Base-by-base conservation (phyloP, 1,140 invertebrate genomes). In the Chelonus insularis region DNA sequence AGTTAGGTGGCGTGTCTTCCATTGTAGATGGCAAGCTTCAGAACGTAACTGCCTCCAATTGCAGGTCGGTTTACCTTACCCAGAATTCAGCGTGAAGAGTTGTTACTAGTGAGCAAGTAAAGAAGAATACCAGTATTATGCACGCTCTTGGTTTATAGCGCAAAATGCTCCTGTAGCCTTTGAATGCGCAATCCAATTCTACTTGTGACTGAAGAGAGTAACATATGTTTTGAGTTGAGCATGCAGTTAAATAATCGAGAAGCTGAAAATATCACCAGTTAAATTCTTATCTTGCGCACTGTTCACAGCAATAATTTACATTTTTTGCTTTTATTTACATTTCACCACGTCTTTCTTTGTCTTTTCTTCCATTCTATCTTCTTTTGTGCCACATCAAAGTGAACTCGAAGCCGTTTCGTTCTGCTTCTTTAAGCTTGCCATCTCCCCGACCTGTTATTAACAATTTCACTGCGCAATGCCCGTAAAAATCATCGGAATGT, bases 71-170 rank as follows among this genome's bases (percentile, higher is more conserved):
- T 51, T 48, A 57, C 60, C 43, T 21, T 37, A 25, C 14, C 43
- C 54, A 57, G 34, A 57, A 56, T 48, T 39, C 34, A 50, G 32
- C 52, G 52, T 39, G 34, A 29, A 18, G 32, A 55, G 52, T 55
- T 37, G 34, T 39, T 36, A 37, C 32, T 37, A 14, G 11, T 20
- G 14, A 12, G 7, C 25, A 12, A 8, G 9, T 18, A 11, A 18
- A 32, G 29, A 32, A 34, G 29, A 12, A 34, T 52, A 21, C 34
- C 20, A 5, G 52, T 14, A 55, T 72, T 75, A 71, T 60, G 69
- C 64, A 61, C 57, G 63, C 52, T 63, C 56, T 60, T 68, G 59
- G 63, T 75, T 77, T 75, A 70, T 69, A 60, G 63, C 69, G 48
- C 60, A 71, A 69, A 71, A 55, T 69, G 64, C 59, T 56, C 52